Conservation (phyloP, 2,113 vertebrate genomes). For the Danio rerio region GRCz12tu NC_133186.1:47158501-47159000, state of each 20-base stretch:
- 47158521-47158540: too few relatives aligned
- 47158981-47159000: constrained; percentile 85
- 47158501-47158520: too few relatives aligned
- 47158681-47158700: neutral
- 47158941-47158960: constrained; percentile 1
- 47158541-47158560: constrained; percentile 70
- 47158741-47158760: too few relatives aligned
- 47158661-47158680: constrained; percentile 77
- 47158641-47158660: constrained; percentile 85
- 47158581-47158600: constrained; percentile 88
- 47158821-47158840: constrained; percentile 74
- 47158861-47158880: constrained; percentile 88
- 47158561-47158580: constrained; percentile 91
- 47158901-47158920: constrained; percentile 94
- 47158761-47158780: too few relatives aligned
- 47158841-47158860: constrained; percentile 80
- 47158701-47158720: too few relatives aligned
- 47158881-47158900: constrained; percentile 92
- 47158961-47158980: neutral
- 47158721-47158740: too few relatives aligned
- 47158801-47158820: too few relatives aligned
- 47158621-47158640: constrained; percentile 89
- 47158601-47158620: constrained; percentile 89
- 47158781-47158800: too few relatives aligned
- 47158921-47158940: constrained; percentile 93